phyloP scores from a whole-genome alignment of 2,888 invertebrate genomes.

The Sinhomidia bicolor region DNA sequence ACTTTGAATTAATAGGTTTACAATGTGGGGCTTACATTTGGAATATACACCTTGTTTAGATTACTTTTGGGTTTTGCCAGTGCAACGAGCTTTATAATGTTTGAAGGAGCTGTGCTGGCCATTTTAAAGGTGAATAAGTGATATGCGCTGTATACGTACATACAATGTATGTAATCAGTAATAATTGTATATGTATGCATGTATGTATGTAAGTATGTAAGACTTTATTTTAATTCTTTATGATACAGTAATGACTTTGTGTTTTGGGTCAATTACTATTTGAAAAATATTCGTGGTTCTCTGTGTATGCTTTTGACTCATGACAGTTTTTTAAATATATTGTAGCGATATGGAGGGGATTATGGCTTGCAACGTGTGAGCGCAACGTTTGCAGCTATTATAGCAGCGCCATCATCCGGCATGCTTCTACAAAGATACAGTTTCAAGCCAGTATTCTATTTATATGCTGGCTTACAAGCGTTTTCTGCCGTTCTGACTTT shows the following conservation, averaged over 20 bases:
- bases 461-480: slow-evolving; percentile 88
- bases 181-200: too few species aligned
- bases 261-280: too few species aligned
- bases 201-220: too few species aligned
- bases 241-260: too few species aligned
- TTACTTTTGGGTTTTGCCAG: slow-evolving; percentile 82
- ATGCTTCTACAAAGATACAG: slow-evolving; percentile 85
- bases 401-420: slow-evolving; percentile 90
- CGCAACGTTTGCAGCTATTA: slow-evolving; percentile 89
- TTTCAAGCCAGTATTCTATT: slow-evolving; percentile 89
- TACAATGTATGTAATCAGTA: too few species aligned
- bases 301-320: too few species aligned
- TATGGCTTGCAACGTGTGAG: slow-evolving; percentile 90
- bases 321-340: not conserved
- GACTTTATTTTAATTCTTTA: too few species aligned
- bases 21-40: slow-evolving; percentile 87
- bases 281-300: too few species aligned
- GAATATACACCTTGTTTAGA: slow-evolving; percentile 84
- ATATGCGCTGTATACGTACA: too few species aligned
- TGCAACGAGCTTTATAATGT: slow-evolving; percentile 89
- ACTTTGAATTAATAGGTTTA: slow-evolving; percentile 44
- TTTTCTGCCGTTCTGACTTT: slow-evolving; percentile 87
- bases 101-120: slow-evolving; percentile 89
- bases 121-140: slow-evolving; percentile 83
- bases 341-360: slow-evolving; percentile 84